These are phyloP conservation scores for Pachyuromys duprasi DNA, from an alignment of 2,797 vertebrate species.

Conservation along the genomic window DNA sequence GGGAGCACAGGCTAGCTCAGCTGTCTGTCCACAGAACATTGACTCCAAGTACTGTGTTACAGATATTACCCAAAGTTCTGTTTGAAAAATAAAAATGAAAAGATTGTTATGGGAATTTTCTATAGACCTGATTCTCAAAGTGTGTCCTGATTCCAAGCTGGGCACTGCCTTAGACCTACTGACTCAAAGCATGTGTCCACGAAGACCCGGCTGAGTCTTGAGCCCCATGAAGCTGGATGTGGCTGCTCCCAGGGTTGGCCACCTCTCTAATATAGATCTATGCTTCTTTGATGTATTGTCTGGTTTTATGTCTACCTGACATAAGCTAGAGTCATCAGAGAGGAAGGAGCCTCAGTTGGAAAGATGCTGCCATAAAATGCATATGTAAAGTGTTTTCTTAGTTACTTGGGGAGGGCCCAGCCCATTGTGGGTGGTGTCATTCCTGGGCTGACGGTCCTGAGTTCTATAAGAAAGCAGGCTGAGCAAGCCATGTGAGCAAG, in stretches of 20 bases:
- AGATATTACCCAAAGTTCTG: background rate
- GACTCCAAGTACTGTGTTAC: background rate
- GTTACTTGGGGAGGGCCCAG: background rate
- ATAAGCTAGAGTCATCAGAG: background rate
- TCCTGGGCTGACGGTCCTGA: background rate
- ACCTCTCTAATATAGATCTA: background rate
- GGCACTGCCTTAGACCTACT: background rate
- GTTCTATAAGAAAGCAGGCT: background rate
- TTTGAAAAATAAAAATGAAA: background rate
- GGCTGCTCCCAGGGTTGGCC: fast-evolving
- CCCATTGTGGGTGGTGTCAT: background rate
- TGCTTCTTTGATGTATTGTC: background rate
- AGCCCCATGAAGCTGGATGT: fast-evolving
- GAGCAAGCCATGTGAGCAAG: background rate
- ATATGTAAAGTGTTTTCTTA: background rate
- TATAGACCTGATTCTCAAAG: background rate
- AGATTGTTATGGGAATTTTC: background rate
- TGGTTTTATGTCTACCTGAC: background rate
- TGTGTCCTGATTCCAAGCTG: background rate
- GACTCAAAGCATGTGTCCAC: too few relatives aligned
- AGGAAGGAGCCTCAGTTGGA: background rate
- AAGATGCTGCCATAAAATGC: background rate
- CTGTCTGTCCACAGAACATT: background rate
- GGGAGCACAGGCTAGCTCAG: background rate
- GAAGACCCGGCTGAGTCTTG: background rate